Conservation (phyloP, 1,140 invertebrate genomes). For the Solenopsis invicta region DNA sequence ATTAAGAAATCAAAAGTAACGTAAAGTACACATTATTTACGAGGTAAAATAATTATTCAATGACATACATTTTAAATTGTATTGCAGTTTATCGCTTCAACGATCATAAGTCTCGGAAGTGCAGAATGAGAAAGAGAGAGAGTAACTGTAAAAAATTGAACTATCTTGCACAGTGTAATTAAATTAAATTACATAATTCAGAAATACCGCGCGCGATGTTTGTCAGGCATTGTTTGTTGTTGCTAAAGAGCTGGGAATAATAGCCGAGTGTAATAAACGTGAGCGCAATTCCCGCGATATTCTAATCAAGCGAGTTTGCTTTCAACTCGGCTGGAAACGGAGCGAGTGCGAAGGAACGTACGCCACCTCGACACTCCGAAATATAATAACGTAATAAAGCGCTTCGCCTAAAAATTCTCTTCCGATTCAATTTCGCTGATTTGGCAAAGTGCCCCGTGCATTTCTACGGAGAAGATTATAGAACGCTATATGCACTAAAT, state of each 20-base stretch:
- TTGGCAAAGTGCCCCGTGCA: conserved; percentile 52
- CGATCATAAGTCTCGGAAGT: background rate
- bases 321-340: background rate
- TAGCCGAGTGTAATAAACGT: conserved; percentile 3
- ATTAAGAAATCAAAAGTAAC: background rate
- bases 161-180: background rate
- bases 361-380: conserved; percentile 9
- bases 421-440: conserved; percentile 61
- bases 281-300: conserved; percentile 33
- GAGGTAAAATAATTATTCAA: background rate
- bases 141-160: conserved; percentile 12
- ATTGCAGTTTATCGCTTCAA: conserved; percentile 1
- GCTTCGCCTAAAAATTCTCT: conserved; percentile 54
- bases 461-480: conserved; percentile 42
- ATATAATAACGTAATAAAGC: conserved; percentile 62
- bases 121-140: too few species aligned
- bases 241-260: background rate
- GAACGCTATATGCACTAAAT: conserved; percentile 42
- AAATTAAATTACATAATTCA: conserved; percentile 15
- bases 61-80: background rate
- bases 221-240: conserved; percentile 16
- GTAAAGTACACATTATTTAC: background rate
- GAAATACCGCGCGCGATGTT: background rate
- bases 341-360: background rate
- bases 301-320: conserved; percentile 44